Evolutionary conservation across 2,113 vertebrate genomes (phyloP).

Genomic region (Tychaedon coryphoeus): DNA sequence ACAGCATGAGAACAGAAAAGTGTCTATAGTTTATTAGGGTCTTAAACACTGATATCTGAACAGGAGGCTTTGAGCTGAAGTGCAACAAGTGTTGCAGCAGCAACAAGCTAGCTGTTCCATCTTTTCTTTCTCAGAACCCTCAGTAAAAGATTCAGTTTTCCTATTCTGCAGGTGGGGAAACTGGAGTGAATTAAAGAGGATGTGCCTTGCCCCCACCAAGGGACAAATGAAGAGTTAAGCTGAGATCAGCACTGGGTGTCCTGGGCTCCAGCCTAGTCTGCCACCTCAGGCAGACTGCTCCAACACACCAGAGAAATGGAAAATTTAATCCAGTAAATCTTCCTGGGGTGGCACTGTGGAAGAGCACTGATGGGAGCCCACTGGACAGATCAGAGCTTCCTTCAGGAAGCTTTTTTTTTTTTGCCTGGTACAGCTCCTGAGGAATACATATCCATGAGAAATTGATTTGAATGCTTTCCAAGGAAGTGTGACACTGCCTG

Average conservation of each 20-base stretch:
- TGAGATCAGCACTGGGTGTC: not conserved
- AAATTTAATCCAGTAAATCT: not conserved
- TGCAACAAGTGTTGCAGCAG: not conserved
- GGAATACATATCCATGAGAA: slow-evolving; percentile 33
- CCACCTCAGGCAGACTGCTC: not conserved
- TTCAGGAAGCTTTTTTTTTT: not conserved
- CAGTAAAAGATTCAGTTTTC: not conserved
- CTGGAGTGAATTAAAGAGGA: not conserved
- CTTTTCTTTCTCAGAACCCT: not conserved
- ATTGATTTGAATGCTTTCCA: slow-evolving; percentile 35
- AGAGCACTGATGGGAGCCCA: not conserved
- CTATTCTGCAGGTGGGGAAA: not conserved
- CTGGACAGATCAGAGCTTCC: not conserved
- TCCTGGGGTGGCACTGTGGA: not conserved
- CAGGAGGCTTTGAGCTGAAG: not conserved
- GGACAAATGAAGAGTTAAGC: not conserved
- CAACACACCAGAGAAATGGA: not conserved
- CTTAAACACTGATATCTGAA: not conserved
- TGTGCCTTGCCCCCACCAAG: not conserved
- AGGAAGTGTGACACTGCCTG: slow-evolving; percentile 12
- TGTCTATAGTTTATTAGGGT: not conserved
- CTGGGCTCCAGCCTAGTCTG: not conserved
- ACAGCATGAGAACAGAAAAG: not conserved
- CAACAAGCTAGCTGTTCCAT: not conserved
- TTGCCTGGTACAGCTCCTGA: not conserved